These are phyloP conservation scores for Araneus ventricosus DNA, from an alignment of 1,140 invertebrate species.

Conservation along the genomic window DNA sequence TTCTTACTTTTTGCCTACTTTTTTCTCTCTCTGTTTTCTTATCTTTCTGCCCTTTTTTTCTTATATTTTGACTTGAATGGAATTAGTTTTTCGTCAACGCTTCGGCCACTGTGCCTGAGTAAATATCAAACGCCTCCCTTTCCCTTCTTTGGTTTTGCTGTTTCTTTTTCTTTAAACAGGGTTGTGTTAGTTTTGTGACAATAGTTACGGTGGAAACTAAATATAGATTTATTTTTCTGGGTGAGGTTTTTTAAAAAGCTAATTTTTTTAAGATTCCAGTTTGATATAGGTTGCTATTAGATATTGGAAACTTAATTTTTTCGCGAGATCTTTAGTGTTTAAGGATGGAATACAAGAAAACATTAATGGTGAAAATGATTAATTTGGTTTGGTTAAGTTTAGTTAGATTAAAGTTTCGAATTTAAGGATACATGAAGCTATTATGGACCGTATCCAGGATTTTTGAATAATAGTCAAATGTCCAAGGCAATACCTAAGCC, in stretches of 20 bases:
- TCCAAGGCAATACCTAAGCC: too few species aligned
- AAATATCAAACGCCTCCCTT: conserved; percentile 9
- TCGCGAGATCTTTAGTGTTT: background rate
- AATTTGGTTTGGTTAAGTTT: too few species aligned
- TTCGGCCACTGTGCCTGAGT: background rate
- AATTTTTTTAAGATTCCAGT: too few species aligned
- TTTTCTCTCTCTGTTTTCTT: background rate
- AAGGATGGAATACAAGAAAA: too few species aligned
- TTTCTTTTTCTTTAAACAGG: background rate
- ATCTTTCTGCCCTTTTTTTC: background rate
- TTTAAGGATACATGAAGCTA: too few species aligned
- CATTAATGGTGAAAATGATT: too few species aligned
- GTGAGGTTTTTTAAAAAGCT: too few species aligned
- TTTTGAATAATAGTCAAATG: too few species aligned
- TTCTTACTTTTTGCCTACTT: background rate
- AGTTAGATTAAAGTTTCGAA: too few species aligned
- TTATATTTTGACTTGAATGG: conserved; percentile 40
- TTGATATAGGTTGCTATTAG: background rate
- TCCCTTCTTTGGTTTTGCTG: background rate
- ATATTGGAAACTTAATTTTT: background rate
- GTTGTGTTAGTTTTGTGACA: background rate
- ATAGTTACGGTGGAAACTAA: background rate
- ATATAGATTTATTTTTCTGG: background rate
- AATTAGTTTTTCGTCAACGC: conserved; percentile 49
- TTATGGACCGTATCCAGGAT: too few species aligned